These are phyloP conservation scores for Helobdella robusta DNA, from an alignment of 2,888 invertebrate species.

Conservation along the genomic window DNA sequence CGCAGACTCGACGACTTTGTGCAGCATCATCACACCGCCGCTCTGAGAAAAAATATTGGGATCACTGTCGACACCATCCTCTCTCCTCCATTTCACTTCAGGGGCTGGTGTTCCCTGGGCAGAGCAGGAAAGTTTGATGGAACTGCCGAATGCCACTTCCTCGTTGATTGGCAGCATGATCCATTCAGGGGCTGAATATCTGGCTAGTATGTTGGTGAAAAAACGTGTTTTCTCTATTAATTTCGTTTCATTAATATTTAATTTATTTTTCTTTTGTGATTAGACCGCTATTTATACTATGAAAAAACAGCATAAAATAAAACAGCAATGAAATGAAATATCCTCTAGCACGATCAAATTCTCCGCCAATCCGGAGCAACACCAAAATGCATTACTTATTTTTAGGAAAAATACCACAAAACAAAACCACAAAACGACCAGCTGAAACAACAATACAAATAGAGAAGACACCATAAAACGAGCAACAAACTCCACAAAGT, in stretches of 20 bases:
- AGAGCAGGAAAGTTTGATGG: slow-evolving; percentile 85
- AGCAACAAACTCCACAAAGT: background rate
- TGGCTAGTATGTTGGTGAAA: slow-evolving; percentile 57
- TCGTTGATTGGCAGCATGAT: slow-evolving; percentile 78
- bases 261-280: background rate
- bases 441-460: background rate
- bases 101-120: slow-evolving; percentile 98
- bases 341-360: too few relatives aligned
- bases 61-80: background rate
- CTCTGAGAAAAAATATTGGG: slow-evolving; percentile 50
- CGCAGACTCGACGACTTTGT: slow-evolving; percentile 77
- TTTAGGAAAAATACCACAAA: too few relatives aligned
- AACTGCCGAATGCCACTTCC: slow-evolving; percentile 82
- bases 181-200: slow-evolving; percentile 88
- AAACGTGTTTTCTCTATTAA: background rate
- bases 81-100: slow-evolving; percentile 61
- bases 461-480: background rate
- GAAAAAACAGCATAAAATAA: background rate
- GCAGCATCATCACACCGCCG: slow-evolving; percentile 74
- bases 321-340: too few relatives aligned
- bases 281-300: background rate
- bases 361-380: too few relatives aligned
- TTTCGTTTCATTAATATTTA: background rate
- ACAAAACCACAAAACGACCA: background rate
- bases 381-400: too few relatives aligned